Evolutionary conservation across 2,113 vertebrate species (phyloP).

Genomic region (Variabilichromis moorii): DNA sequence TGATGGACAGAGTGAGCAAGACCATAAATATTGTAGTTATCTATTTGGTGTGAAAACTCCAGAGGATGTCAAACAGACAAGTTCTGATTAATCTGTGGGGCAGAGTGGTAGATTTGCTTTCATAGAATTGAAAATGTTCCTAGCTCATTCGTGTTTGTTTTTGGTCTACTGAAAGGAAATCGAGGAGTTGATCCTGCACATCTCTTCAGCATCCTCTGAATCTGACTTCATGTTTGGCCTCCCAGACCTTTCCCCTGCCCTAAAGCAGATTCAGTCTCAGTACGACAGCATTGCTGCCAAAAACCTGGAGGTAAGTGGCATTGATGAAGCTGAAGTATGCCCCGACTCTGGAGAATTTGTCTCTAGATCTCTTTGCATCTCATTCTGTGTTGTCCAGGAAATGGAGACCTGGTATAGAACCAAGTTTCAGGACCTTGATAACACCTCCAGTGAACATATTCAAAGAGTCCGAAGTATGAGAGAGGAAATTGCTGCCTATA

Average conservation of each 20-base stretch:
- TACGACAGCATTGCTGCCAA: conserved; percentile 78
- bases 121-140: neutral
- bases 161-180: conserved; percentile 61
- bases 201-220: conserved; percentile 56
- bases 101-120: neutral
- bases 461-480: conserved; percentile 69
- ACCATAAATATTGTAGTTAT: neutral
- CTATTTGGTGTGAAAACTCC: neutral
- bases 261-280: conserved; percentile 77
- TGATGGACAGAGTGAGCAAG: neutral
- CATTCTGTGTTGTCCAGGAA: conserved; percentile 54
- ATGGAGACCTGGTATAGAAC: conserved; percentile 76
- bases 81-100: neutral
- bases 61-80: neutral
- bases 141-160: neutral
- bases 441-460: conserved; percentile 67
- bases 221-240: conserved; percentile 66
- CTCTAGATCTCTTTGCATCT: neutral
- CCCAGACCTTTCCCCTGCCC: conserved; percentile 75
- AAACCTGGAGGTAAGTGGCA: conserved; percentile 77
- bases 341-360: neutral
- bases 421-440: conserved; percentile 78
- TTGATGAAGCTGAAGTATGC: neutral
- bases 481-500: conserved; percentile 64
- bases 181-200: conserved; percentile 72